These are phyloP conservation scores for Pardosa pseudoannulata DNA, from an alignment of 2,888 invertebrate genomes.

Conservation along the genomic window DNA sequence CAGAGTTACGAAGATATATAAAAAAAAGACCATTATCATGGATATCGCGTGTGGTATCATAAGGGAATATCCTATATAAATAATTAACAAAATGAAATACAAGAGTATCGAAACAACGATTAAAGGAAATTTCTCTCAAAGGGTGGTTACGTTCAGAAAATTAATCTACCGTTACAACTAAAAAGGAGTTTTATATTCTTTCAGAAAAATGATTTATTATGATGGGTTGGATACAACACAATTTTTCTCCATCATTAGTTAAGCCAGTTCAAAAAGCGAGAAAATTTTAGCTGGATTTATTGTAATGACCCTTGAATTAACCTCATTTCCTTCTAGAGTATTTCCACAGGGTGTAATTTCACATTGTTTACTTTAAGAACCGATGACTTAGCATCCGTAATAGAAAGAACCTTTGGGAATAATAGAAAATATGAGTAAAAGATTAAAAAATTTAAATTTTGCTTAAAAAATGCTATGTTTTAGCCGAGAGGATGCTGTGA, in stretches of 20 bases:
- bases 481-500: too few relatives aligned
- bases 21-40: too few relatives aligned
- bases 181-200: constrained; percentile 12
- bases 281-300: constrained; percentile 49
- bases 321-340: constrained; percentile 24
- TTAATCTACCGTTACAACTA: not conserved
- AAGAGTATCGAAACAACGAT: not conserved
- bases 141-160: not conserved
- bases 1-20: too few relatives aligned
- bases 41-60: not conserved
- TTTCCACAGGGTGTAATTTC: constrained; percentile 53
- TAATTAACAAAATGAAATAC: not conserved
- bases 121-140: not conserved
- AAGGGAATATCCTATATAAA: not conserved
- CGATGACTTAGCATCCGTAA: constrained; percentile 33
- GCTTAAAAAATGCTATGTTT: too few relatives aligned
- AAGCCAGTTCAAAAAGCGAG: constrained; percentile 44
- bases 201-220: constrained; percentile 32
- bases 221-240: not conserved
- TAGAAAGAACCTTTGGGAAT: constrained; percentile 33
- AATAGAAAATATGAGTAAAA: not conserved
- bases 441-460: too few relatives aligned
- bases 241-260: constrained; percentile 47
- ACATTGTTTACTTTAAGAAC: constrained; percentile 34
- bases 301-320: constrained; percentile 56